Conservation (phyloP, 2,888 invertebrate genomes). For the Agrotis segetum region DNA sequence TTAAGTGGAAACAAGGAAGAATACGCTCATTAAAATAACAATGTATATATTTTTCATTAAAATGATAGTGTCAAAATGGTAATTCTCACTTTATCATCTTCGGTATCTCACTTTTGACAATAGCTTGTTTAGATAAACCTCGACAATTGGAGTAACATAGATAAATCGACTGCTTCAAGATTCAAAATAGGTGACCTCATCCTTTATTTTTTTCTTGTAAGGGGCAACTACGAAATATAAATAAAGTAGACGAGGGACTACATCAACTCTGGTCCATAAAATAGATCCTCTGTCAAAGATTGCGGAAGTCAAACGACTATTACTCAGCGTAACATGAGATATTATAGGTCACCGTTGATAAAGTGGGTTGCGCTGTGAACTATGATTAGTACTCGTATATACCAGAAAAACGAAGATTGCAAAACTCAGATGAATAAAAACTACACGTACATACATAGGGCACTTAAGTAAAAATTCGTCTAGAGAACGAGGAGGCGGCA, state of each 20-base stretch:
- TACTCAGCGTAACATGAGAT: conserved; percentile 34
- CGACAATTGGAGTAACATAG: neutral
- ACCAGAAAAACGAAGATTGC: conserved; percentile 9
- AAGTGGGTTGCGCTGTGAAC: conserved; percentile 24
- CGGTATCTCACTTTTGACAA: neutral
- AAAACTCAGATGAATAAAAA: conserved; percentile 16
- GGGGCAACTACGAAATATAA: conserved; percentile 23
- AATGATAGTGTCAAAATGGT: neutral
- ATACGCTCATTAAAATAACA: conserved; percentile 14
- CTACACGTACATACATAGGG: neutral
- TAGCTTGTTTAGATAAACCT: neutral
- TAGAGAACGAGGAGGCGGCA: conserved; percentile 9
- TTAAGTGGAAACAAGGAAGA: conserved; percentile 24
- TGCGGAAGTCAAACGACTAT: conserved; percentile 27
- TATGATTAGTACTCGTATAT: conserved; percentile 25
- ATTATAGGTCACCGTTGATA: conserved; percentile 24
- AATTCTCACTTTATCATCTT: conserved; percentile 4
- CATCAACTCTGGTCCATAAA: conserved; percentile 29
- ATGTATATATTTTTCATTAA: conserved; percentile 17
- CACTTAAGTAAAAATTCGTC: conserved; percentile 36
- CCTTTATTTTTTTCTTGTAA: conserved; percentile 13
- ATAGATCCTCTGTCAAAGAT: conserved; percentile 39
- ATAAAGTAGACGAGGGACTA: conserved; percentile 16
- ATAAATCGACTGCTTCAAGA: conserved; percentile 1
- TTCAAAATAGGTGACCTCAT: conserved; percentile 18